These are phyloP conservation scores for Sebastes diploproa DNA, from an alignment of 2,797 vertebrate species.

Conservation along the genomic window DNA sequence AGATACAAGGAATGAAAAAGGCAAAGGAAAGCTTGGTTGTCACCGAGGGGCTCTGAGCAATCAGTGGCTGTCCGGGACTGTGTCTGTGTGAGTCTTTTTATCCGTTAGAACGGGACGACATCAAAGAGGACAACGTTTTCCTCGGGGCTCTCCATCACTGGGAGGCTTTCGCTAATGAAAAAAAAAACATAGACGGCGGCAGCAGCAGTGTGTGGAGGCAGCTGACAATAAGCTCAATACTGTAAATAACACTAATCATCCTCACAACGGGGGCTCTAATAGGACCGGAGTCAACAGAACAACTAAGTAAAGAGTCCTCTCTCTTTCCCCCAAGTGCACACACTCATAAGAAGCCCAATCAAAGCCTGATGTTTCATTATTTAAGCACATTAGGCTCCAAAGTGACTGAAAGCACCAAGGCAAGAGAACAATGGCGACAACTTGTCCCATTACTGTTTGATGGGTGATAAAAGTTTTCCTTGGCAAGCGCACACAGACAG, in stretches of 20 bases:
- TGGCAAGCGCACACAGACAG: conserved; percentile 6
- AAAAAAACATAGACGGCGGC: conserved; percentile 37
- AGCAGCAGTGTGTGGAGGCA: not conserved
- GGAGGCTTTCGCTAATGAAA: conserved; percentile 52
- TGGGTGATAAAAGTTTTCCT: not conserved
- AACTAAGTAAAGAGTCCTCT: conserved; percentile 13
- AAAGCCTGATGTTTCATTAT: conserved; percentile 3
- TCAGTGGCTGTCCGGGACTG: conserved; percentile 27
- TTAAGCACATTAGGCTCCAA: conserved; percentile 25
- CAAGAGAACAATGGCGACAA: not conserved
- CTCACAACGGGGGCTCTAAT: conserved; percentile 38
- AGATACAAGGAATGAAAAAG: conserved; percentile 24
- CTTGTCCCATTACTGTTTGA: conserved; percentile 14
- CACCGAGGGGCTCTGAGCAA: conserved; percentile 39
- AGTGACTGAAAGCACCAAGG: conserved; percentile 9
- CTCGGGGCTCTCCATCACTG: conserved; percentile 34
- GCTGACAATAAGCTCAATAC: conserved; percentile 54
- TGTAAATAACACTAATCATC: conserved; percentile 65
- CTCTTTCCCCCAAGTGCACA: not conserved
- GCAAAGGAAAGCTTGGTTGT: conserved; percentile 26
- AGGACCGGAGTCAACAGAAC: conserved; percentile 19
- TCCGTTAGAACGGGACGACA: conserved; percentile 49
- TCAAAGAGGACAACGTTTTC: conserved; percentile 59
- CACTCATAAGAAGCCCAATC: not conserved
- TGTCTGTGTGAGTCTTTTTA: conserved; percentile 47